Evolutionary conservation across 1,140 invertebrate species (phyloP), one percentile per base, ranked within the genome.

Genomic region (Idris sp.): DNA sequence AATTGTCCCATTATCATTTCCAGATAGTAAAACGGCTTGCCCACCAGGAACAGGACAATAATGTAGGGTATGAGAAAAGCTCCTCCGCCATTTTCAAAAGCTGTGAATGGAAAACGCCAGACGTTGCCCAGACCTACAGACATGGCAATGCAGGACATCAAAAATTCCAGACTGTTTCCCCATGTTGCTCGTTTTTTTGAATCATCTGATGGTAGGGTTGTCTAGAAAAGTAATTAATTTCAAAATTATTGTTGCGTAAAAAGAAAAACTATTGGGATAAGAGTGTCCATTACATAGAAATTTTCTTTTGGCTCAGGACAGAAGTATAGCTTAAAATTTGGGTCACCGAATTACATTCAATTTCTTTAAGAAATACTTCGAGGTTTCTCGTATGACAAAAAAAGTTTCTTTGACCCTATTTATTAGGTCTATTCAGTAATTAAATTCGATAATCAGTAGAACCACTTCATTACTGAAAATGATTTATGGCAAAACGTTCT

Each of bases 21-120:
- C 88, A 97, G 90, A 79, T 96, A 97, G 83, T 97, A 98, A 71
- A 97, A 90, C 0, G 96, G 96, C 71, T 96, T 93, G 0, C 96
- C 96, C 30, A 96, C 92, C 30, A 97, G 83, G 4, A 97, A 86
- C 28, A 97, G 88, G 19, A 96, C 94, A 15, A 97, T 91, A 10
- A 94, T 90, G 81, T 96, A 96, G 0, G 95, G 95, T 22, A 97
- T 92, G 0, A 96, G 88, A 82, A 97, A 97, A 0, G 92, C 92
- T 0, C 92, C 93, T 18, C 95, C 95, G 9, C 95, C 94, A 81
- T 96, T 96, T 64, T 94, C 91, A 80, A 94, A 93, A 0, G 94
- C 94, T 0, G 93, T 91, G 79, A 95, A 97, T 0, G 96, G 96
- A 87, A 97, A 97, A 10, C 95, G 81, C 94, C 94, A 96, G n/a